Evolutionary conservation across 2,797 vertebrate species (phyloP).

Genomic region (Pelochelys cantorii): DNA sequence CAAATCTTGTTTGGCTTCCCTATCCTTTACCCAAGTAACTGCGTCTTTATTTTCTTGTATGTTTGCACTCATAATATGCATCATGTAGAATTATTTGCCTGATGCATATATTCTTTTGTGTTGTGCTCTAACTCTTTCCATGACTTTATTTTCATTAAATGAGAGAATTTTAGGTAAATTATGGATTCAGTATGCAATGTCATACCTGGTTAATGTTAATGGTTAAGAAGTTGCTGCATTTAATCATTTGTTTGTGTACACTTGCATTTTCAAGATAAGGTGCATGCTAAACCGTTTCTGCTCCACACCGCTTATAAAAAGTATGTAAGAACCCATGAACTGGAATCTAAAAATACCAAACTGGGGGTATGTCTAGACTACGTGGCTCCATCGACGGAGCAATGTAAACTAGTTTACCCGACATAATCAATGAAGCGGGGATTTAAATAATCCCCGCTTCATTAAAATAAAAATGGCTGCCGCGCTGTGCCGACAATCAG

Average conservation of each 20-base stretch:
- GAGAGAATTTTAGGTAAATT: neutral
- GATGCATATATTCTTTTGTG: neutral
- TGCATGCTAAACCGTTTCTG: neutral
- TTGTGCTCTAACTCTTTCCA: neutral
- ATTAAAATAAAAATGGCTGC: too few relatives aligned
- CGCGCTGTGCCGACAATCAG: too few relatives aligned
- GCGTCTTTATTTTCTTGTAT: too few relatives aligned
- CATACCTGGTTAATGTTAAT: neutral
- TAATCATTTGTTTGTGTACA: neutral
- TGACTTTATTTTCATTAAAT: neutral
- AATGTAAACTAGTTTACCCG: too few relatives aligned
- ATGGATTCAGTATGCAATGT: neutral
- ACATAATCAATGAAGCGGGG: too few relatives aligned
- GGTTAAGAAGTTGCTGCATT: neutral
- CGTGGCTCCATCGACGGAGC: too few relatives aligned
- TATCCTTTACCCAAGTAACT: neutral
- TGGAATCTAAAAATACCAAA: slow-evolving; percentile 8
- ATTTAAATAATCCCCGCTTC: too few relatives aligned
- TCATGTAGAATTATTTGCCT: neutral
- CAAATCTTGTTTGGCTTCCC: neutral
- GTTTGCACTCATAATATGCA: neutral
- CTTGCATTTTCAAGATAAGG: neutral
- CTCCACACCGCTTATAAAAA: neutral
- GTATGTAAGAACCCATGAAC: neutral
- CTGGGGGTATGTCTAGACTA: too few relatives aligned